These are phyloP conservation scores for Dynastes maya DNA, from an alignment of 2,888 invertebrate genomes.

Conservation along the genomic window DNA sequence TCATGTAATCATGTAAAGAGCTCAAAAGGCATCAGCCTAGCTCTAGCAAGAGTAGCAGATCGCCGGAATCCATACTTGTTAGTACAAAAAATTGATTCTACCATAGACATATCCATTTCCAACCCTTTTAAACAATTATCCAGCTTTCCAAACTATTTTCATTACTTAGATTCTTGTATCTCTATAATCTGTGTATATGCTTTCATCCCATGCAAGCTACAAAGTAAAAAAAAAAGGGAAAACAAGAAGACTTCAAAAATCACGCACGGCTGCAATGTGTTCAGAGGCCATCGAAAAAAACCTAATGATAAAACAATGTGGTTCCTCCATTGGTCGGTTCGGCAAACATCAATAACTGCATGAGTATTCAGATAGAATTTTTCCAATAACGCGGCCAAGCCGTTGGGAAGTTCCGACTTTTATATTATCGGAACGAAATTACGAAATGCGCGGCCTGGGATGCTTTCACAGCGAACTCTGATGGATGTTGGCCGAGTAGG, in stretches of 20 bases:
- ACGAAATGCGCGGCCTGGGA: slow-evolving; percentile 3
- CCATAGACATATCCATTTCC: no score
- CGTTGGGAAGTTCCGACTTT: slow-evolving; percentile 27
- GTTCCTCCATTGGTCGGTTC: slow-evolving; percentile 12
- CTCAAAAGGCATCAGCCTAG: no score
- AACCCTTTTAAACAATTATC: no score
- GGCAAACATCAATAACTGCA: slow-evolving; percentile 31
- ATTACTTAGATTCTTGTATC: no score
- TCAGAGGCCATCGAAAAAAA: slow-evolving; percentile 8
- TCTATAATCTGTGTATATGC: no score
- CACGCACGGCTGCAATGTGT: not conserved
- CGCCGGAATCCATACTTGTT: no score
- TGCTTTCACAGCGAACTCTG: not conserved
- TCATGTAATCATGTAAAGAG: no score
- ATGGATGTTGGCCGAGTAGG: not conserved
- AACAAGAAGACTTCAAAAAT: not conserved
- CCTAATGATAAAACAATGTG: slow-evolving; percentile 31
- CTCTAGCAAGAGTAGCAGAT: no score
- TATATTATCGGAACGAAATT: slow-evolving; percentile 34
- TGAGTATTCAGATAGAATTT: slow-evolving; percentile 16
- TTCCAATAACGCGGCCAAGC: slow-evolving; percentile 30
- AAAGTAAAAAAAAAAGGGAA: not conserved
- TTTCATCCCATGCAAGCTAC: not conserved
- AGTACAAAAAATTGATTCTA: no score
- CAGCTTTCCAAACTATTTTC: no score